These are phyloP conservation scores for Parelbella ahira DNA, from an alignment of 2,888 invertebrate species.

Conservation along the genomic window DNA sequence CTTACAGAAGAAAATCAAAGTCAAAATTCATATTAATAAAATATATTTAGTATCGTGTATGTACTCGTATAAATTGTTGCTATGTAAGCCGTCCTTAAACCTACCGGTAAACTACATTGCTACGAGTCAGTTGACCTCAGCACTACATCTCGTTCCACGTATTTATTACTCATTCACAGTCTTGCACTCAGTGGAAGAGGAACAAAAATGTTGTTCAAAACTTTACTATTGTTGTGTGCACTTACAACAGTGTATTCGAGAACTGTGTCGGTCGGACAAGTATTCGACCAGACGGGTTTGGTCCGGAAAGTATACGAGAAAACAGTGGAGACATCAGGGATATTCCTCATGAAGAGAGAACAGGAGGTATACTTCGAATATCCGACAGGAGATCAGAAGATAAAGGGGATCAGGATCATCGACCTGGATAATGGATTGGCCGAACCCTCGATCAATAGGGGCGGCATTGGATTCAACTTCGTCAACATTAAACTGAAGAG, in stretches of 20 bases:
- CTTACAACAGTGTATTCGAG: constrained; percentile 40
- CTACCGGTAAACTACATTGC: constrained; percentile 12
- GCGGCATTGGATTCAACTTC: constrained; percentile 61
- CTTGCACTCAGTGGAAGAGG: constrained; percentile 1
- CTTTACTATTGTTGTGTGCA: constrained; percentile 38
- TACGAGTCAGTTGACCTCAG: constrained; percentile 37
- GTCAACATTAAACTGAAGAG: constrained; percentile 69
- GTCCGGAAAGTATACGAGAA: constrained; percentile 54
- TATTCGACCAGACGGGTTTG: constrained; percentile 45
- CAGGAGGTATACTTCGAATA: constrained; percentile 54
- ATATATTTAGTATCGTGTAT: too few species aligned
- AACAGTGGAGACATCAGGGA: constrained; percentile 35
- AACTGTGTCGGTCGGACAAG: constrained; percentile 57
- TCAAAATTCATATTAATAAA: too few species aligned
- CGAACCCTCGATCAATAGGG: constrained; percentile 58
- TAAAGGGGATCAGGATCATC: constrained; percentile 67
- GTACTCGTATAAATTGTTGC: constrained; percentile 4
- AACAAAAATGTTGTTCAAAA: constrained; percentile 42
- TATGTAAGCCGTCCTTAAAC: constrained; percentile 15
- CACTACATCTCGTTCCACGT: constrained; percentile 17
- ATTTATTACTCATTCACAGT: constrained; percentile 16
- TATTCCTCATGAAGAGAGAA: constrained; percentile 55
- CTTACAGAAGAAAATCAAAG: too few species aligned
- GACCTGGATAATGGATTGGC: constrained; percentile 62
- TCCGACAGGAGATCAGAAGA: constrained; percentile 49